Base-by-base conservation (phyloP, 2,797 vertebrate genomes). In the Gallirallus australis region DNA sequence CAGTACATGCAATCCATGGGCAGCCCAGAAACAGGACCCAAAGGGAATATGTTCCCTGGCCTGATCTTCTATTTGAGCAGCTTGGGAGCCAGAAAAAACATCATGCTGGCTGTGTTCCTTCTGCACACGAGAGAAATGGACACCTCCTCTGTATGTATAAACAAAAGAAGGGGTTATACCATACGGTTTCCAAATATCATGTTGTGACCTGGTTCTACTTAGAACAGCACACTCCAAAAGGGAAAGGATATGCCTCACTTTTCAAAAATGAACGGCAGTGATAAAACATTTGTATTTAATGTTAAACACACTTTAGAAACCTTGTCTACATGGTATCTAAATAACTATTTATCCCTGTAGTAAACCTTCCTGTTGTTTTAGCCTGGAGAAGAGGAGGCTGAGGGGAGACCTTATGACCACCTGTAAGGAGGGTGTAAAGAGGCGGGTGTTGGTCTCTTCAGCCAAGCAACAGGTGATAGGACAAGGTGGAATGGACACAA, bases 341-440 rank as follows among this genome's bases (percentile, higher is more conserved):
- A 90, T 50, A 93, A 94, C 77, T 90, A 90, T 70, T 94, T 91
- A 93, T 68, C 63, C 20, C 53, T 39, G 37, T 9, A 80, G 54
- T 24, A 91, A 89, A 75, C 81, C 30, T 76, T 64, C 21, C 7
- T 57, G n/a, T 30, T 60, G 33, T 45, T 45, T 45, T 45, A 45
- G 42, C 42, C 42, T 45, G 42, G 42, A 42, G 42, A 18, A 45
- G 42, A 45, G 42, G 18, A 45, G 42, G 42, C 18, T 19, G 42
- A 45, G 18, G 18, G 42, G 42, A 45, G 42, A 45, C 42, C 17
- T 45, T 45, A 19, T 45, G 18, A 45, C 8, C 42, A 45, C 18
- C 42, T 19, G 17, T 19, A 45, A 45, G 42, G 42, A 45, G 42
- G 42, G 42, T 45, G 42, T 45, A 45, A 19, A 45, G 42, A 45